Evolutionary conservation across 2,113 vertebrate species (phyloP).

Genomic region (Neopipo cinnamomea): DNA sequence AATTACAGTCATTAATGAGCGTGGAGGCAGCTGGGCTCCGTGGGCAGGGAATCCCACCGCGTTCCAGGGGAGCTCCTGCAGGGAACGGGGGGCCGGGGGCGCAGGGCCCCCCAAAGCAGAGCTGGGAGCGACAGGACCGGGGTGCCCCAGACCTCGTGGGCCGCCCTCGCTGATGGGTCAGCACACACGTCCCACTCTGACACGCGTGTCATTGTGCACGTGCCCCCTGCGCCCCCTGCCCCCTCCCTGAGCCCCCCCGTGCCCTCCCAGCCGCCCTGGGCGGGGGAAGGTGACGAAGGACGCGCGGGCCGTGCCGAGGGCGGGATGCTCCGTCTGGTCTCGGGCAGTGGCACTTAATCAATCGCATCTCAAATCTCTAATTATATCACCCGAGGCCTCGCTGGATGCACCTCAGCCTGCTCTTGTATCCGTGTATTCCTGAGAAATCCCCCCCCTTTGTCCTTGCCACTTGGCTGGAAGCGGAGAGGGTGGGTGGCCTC

Average conservation of each 20-base stretch:
- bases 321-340: constrained; percentile 20
- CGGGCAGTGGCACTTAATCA: constrained; percentile 54
- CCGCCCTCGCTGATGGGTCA: not conserved
- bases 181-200: accelerated
- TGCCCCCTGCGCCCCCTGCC: accelerated
- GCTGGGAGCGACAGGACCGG: accelerated
- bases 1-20: constrained; percentile 50
- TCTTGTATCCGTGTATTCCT: not conserved
- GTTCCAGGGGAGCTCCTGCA: not conserved
- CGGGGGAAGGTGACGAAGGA: not conserved
- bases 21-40: not conserved
- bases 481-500: not conserved
- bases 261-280: not conserved
- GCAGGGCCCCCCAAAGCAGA: not conserved
- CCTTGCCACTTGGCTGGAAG: not conserved
- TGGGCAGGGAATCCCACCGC: not conserved
- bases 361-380: constrained; percentile 33
- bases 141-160: accelerated
- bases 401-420: not conserved
- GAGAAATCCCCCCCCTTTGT: not conserved
- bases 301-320: not conserved
- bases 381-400: not conserved
- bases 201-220: accelerated
- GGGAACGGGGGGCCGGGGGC: not conserved
- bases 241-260: not conserved